Base-by-base conservation (phyloP, 2,888 invertebrate genomes). In the Agrochola litura region DNA sequence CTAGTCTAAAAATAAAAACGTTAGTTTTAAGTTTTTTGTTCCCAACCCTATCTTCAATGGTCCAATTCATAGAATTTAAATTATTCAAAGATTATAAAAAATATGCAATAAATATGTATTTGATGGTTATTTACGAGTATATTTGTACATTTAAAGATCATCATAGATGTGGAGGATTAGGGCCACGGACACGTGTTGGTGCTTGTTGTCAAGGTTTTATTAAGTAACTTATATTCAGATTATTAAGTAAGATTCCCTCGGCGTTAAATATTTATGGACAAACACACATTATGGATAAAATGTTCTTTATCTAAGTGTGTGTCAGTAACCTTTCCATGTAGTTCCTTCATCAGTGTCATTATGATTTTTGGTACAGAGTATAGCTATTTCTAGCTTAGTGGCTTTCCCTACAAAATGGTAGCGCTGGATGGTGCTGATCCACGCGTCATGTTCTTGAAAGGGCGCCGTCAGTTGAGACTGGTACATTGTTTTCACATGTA, bases 61-160 rank as follows among this genome's bases (percentile, higher is more conserved):
- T 22, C 2, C 16, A 25, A 68, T 41, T 54, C 58, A 65, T 77
- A 58, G 30, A 64, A 67, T 30, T 16, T 19, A 58, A 67, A 68
- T 63, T 25, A 81, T 72, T 65, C 54, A 64, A 19, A 49, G 30
- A 37, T 37, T 37, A 37, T 37, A 37, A 37, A 37, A 37, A 37
- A 65, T 69, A 76, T 46, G 19, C 25, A 25, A 71, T 82, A 64
- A 71, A 71, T 82, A 82, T 82, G 52, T 71, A 68, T 68, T 25
- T 14, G 14, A n/a, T 64, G 63, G n/a, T 49, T 68, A 60, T 82
- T 82, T 72, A 81, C 46, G 64, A 77, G 54, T 68, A 30, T 67
- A 16, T n/a, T 63, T 71, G 12, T 58, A n/a, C 10, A 68, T n/a
- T 54, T 30, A 30, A 54, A 49, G 66, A 12, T 49, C 66, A 76